Evolutionary conservation across 2,113 vertebrate genomes (phyloP), one percentile per base, ranked within the genome.

Genomic region (Holacanthus passer): DNA sequence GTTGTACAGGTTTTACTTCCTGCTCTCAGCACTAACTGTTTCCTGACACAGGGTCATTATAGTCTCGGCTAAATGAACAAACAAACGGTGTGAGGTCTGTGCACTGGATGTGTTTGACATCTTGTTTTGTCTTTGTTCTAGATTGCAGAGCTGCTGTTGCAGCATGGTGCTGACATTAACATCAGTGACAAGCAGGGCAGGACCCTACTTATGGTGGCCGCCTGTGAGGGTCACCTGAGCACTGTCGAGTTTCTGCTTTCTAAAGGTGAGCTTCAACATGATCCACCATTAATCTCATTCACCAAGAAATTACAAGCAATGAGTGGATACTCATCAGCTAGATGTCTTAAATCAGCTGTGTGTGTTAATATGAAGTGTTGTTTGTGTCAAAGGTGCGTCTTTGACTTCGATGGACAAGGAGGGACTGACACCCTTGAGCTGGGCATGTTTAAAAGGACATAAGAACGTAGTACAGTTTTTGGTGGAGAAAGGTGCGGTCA

Each of bases 401-500:
- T 89, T 99, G 91, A 96, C 95, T 8, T 96, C 97, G 19, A 92
- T 99, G 94, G 98, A 99, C 94, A 99, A 97, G 92, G 98, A 99
- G 89, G 98, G 98, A 6, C 93, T 99, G 88, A 97, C 97, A 0
- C 96, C 97, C 1, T 87, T 99, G 89, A 99, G 98, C 93, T 99
- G 98, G 98, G 97, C 98, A 0, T 99, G 98, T 93, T 94, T 99
- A 43, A 99, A 99, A 92, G 98, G 98, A 88, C 98, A 99, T 77
- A 96, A 95, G 94, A 95, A 95, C 1, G 96, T 98, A 31, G 98
- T 99, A 83, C 97, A 96, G 90, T 97, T 96, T 89, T 92, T 99
- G 84, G 96, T 98, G 62, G 98, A 99, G 90, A 97, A 97, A 87
- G 97, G 98, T 45, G 97, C 97, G 1, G 93, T 95, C 50, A 97